These are phyloP conservation scores for Lepus townsendii DNA, from an alignment of 2,797 vertebrate genomes.

Conservation along the genomic window DNA sequence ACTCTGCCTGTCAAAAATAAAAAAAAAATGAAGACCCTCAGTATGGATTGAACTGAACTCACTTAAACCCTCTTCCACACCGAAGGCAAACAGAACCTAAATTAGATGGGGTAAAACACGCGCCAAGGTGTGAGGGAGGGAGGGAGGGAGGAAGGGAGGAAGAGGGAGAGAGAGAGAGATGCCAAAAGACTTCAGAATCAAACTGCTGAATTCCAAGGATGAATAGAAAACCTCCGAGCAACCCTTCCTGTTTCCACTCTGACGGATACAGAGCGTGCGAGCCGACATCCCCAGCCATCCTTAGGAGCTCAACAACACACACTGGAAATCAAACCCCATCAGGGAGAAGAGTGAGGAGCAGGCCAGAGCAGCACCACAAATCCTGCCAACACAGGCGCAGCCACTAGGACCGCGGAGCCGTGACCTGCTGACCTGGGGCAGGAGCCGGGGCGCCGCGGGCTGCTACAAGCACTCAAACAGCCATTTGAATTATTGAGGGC, in stretches of 20 bases:
- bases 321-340: neutral
- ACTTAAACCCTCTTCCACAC: neutral
- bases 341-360: neutral
- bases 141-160: no score
- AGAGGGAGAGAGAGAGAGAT: no score
- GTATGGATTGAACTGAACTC: neutral
- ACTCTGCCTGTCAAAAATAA: no score
- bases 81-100: neutral
- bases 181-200: neutral
- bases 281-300: neutral
- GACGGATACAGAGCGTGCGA: neutral
- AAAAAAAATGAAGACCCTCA: neutral
- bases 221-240: neutral
- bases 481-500: neutral
- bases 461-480: no score
- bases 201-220: neutral
- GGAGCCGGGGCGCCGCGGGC: fast-evolving
- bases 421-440: neutral
- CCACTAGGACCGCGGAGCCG: no score
- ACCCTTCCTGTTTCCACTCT: neutral
- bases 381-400: neutral
- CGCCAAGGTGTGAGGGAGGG: no score
- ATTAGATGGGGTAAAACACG: neutral
- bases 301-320: neutral
- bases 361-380: neutral